A percentile compares a stretch with the other conserved stretches of the same genome.
Evolutionary conservation across 2,888 invertebrate genomes (phyloP).

Genomic region (Heliconius charithonia): DNA sequence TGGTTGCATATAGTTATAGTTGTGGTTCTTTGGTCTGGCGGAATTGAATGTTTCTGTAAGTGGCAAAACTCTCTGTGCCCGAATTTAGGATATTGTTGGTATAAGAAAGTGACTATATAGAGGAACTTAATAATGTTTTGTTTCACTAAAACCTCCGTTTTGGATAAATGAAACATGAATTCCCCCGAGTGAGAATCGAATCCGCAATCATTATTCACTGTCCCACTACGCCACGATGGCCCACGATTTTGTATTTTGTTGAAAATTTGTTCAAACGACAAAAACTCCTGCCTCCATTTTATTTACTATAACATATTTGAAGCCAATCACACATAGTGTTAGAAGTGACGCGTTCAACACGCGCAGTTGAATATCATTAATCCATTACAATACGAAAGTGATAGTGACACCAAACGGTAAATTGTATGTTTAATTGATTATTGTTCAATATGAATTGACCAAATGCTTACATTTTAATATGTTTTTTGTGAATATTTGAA

Average conservation of each 20-base stretch:
- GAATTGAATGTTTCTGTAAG: conserved; percentile 6
- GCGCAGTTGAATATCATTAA: background rate
- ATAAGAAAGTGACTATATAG: no score
- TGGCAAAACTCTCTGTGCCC: no score
- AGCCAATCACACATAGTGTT: background rate
- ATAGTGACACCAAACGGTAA: background rate
- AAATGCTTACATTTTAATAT: background rate
- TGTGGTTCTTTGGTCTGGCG: background rate
- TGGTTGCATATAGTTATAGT: background rate
- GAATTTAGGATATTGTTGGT: no score
- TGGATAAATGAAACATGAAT: background rate
- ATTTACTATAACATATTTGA: background rate
- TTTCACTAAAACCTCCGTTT: no score
- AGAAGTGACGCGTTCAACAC: background rate
- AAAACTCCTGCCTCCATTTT: no score
- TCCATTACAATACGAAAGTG: background rate
- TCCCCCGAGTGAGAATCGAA: no score
- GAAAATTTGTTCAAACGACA: background rate
- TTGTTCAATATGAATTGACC: background rate
- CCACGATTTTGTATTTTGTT: background rate
- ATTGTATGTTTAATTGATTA: background rate
- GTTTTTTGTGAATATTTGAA: background rate
- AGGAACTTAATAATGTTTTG: no score
- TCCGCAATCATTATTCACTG: no score
- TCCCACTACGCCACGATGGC: background rate